A percentile compares a stretch with the other conserved stretches of the same genome.
These are phyloP conservation scores for Lampropteryx suffumata DNA, from an alignment of 2,888 invertebrate species.

Conservation along the genomic window DNA sequence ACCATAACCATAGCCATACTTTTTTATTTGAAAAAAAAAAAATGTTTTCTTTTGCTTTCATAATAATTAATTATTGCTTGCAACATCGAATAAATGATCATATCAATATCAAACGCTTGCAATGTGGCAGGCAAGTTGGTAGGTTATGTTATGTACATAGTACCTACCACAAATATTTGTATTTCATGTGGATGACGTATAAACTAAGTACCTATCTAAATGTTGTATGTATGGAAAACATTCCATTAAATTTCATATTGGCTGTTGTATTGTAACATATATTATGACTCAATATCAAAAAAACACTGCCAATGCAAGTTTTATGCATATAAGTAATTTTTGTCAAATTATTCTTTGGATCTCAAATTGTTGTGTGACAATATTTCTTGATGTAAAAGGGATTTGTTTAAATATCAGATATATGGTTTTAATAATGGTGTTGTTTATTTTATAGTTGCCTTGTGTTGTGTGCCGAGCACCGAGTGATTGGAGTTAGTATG, in stretches of 20 bases:
- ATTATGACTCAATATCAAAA: conserved; percentile 23
- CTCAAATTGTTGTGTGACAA: conserved; percentile 28
- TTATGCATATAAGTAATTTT: conserved; percentile 29
- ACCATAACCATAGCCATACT: no score
- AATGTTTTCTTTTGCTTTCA: not conserved
- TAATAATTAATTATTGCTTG: no score
- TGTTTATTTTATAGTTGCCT: conserved; percentile 32
- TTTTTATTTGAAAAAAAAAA: not conserved
- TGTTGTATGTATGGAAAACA: conserved; percentile 3
- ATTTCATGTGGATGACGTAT: no score
- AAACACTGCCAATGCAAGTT: conserved; percentile 39
- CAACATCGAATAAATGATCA: no score
- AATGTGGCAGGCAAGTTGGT: conserved; percentile 2
- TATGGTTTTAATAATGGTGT: conserved; percentile 6
- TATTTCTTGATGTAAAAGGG: conserved; percentile 21
- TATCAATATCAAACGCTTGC: not conserved
- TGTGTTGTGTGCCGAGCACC: conserved; percentile 36
- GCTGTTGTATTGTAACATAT: conserved; percentile 18
- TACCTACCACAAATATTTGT: no score
- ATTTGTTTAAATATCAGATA: no score
- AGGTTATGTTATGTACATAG: no score
- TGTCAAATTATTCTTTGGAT: conserved; percentile 24
- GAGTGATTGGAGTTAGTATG: conserved; percentile 51
- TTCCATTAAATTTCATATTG: conserved; percentile 25
- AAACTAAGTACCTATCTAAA: no score